Percentiles rank a stretch among this genome's conserved stretches.
These are phyloP conservation scores for Philhelius pedissequus DNA, from an alignment of 2,888 invertebrate species.

Conservation along the genomic window DNA sequence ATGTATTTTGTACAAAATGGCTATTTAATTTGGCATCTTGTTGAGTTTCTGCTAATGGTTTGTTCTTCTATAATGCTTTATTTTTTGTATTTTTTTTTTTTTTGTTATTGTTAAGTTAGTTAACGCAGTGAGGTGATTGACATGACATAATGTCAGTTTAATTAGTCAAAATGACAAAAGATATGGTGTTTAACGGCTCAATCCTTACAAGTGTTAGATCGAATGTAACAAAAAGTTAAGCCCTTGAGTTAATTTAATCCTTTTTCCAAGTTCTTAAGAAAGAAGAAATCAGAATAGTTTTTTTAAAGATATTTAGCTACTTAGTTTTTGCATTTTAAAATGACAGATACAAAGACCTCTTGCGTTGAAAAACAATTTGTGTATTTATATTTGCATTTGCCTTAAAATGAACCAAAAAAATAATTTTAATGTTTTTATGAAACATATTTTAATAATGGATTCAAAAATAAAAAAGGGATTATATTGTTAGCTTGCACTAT, in stretches of 20 bases:
- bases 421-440: too few species aligned
- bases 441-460: too few species aligned
- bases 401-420: too few species aligned
- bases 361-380: too few species aligned
- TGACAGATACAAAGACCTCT: too few species aligned
- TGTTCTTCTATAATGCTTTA: slow-evolving; percentile 1
- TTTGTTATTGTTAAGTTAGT: background rate
- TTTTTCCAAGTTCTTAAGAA: background rate
- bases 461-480: too few species aligned
- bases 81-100: background rate
- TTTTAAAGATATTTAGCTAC: background rate
- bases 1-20: slow-evolving; percentile 29
- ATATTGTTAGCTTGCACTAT: too few species aligned
- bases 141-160: slow-evolving; percentile 60
- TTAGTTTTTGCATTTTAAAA: too few species aligned
- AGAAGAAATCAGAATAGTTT: background rate
- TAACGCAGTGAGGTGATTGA: slow-evolving; percentile 43
- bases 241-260: background rate
- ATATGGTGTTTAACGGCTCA: background rate
- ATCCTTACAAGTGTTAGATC: background rate
- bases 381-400: too few species aligned
- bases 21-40: slow-evolving; percentile 55
- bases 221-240: background rate
- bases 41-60: slow-evolving; percentile 7
- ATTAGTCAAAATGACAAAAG: slow-evolving; percentile 42